A percentile compares a stretch with the other conserved stretches of the same genome.
Evolutionary conservation across 2,888 invertebrate species (phyloP).

Genomic region (Philhelius pedissequus): DNA sequence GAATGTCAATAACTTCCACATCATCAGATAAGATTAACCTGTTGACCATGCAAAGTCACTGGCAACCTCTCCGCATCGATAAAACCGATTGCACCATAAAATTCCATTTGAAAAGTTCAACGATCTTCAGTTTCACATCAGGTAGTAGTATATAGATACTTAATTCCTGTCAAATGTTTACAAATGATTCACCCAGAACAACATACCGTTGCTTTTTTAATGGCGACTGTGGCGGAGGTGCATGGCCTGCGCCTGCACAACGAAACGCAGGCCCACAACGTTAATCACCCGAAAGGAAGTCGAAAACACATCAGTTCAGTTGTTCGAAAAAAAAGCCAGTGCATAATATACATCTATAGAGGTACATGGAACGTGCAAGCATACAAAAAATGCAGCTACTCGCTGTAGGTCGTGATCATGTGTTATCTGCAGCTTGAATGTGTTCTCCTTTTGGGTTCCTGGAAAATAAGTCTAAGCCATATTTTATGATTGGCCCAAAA

Average conservation of each 20-base stretch:
- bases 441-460: slow-evolving; percentile 27
- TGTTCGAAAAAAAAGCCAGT: not conserved
- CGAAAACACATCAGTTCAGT: slow-evolving; percentile 1
- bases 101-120: slow-evolving; percentile 44
- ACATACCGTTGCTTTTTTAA: slow-evolving; percentile 30
- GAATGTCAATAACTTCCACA: slow-evolving; percentile 38
- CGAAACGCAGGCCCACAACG: slow-evolving; percentile 40
- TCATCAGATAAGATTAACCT: slow-evolving; percentile 40
- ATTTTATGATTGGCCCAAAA: slow-evolving; percentile 21
- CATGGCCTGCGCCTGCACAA: slow-evolving; percentile 15
- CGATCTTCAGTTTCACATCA: slow-evolving; percentile 31
- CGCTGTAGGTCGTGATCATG: slow-evolving; percentile 65
- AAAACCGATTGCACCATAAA: slow-evolving; percentile 25
- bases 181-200: slow-evolving; percentile 62
- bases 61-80: not conserved
- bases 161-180: slow-evolving; percentile 57
- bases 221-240: not conserved
- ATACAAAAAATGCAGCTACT: slow-evolving; percentile 20
- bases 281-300: slow-evolving; percentile 57
- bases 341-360: not conserved
- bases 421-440: slow-evolving; percentile 41
- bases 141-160: slow-evolving; percentile 5
- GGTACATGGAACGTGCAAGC: not conserved
- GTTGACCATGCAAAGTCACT: slow-evolving; percentile 29
- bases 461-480: slow-evolving; percentile 24